These are phyloP conservation scores for Agonopterix heracliana DNA, from an alignment of 2,888 invertebrate genomes.

Conservation along the genomic window DNA sequence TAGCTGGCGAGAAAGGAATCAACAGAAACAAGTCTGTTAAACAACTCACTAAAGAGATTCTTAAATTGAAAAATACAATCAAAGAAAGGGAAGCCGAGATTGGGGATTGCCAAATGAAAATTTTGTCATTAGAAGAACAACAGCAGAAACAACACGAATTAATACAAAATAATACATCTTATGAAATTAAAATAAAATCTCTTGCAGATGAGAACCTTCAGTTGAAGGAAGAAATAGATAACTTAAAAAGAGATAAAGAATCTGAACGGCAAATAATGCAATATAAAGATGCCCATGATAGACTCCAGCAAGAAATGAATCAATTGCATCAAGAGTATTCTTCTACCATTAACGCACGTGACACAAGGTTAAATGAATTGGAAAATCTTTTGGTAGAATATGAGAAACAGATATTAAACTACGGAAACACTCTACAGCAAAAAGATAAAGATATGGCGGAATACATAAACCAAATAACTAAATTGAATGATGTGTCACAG, in stretches of 20 bases:
- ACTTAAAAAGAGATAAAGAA: conserved; percentile 36
- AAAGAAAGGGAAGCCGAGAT: conserved; percentile 73
- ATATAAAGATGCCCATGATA: conserved; percentile 41
- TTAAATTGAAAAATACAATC: conserved; percentile 65
- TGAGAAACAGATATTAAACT: conserved; percentile 65
- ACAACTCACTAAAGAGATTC: conserved; percentile 70
- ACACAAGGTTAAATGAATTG: conserved; percentile 64
- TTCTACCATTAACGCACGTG: conserved; percentile 49
- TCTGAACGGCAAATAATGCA: conserved; percentile 38
- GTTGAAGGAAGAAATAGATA: conserved; percentile 54
- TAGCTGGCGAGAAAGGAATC: conserved; percentile 46
- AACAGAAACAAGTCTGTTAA: conserved; percentile 62
- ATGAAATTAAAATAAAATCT: conserved; percentile 59
- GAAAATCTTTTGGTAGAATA: conserved; percentile 66
- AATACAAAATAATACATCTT: conserved; percentile 37
- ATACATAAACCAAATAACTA: conserved; percentile 72
- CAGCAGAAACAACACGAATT: conserved; percentile 62
- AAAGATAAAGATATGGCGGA: conserved; percentile 67
- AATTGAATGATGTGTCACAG: conserved; percentile 69
- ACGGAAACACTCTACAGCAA: conserved; percentile 56
- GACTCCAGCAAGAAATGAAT: conserved; percentile 48
- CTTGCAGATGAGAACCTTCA: conserved; percentile 57
- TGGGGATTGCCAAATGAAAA: conserved; percentile 70
- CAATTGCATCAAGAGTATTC: conserved; percentile 56
- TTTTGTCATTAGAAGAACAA: conserved; percentile 66